A percentile compares a stretch with the other conserved stretches of the same genome.
phyloP scores from a whole-genome alignment of 2,113 vertebrate genomes.

The Macquaria ambigua region DNA sequence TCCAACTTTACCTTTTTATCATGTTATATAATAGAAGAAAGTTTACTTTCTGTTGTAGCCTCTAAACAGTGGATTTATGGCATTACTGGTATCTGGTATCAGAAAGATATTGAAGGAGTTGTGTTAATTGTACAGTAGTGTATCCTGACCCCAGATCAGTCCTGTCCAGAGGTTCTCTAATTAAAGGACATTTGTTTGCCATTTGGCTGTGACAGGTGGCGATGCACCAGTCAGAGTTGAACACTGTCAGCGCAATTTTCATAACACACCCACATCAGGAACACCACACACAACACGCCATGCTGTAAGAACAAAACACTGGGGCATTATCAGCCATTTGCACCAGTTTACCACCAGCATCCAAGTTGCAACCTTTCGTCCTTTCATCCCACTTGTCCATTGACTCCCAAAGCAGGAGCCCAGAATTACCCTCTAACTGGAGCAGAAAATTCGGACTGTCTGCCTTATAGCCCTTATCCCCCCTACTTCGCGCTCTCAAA shows the following conservation, averaged over 20 bases:
- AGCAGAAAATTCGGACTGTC: constrained; percentile 73
- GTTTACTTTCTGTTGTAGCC: not conserved
- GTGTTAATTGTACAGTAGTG: not conserved
- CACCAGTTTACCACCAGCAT: constrained; percentile 35
- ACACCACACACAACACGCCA: not conserved
- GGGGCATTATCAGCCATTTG: constrained; percentile 2
- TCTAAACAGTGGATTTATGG: not conserved
- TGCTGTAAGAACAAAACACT: not conserved
- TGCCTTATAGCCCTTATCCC: constrained; percentile 55
- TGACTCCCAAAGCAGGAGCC: constrained; percentile 56
- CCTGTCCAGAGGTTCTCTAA: not conserved
- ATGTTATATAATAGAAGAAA: not conserved
- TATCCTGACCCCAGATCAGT: not conserved
- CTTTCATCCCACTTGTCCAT: constrained; percentile 60
- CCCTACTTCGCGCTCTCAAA: constrained; percentile 41
- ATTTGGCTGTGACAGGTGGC: not conserved
- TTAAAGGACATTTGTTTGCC: not conserved
- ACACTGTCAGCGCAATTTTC: not conserved
- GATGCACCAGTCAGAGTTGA: not conserved
- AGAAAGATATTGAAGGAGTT: not conserved
- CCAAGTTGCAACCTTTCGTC: constrained; percentile 37
- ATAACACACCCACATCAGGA: constrained; percentile 6
- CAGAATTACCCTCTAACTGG: constrained; percentile 70
- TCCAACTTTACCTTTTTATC: not conserved
- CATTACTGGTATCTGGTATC: not conserved